phyloP scores from a whole-genome alignment of 1,140 invertebrate species.

The Tenebrio molitor region DNA sequence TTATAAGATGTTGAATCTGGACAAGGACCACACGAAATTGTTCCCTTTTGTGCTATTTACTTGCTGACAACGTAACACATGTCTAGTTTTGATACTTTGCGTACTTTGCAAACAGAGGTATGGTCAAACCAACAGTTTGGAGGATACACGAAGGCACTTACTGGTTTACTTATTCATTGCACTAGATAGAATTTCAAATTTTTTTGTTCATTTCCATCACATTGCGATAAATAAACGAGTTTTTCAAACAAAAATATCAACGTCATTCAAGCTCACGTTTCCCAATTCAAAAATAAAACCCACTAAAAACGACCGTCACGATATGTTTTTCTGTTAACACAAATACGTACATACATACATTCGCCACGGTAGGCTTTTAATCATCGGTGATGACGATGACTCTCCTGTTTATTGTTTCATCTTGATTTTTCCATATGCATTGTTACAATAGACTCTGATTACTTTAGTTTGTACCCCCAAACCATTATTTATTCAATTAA shows the following conservation, averaged over 20 bases:
- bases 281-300: no score
- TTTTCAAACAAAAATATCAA: no score
- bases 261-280: no score
- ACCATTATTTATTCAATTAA: constrained; percentile 27
- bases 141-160: no score
- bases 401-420: background rate
- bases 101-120: constrained; percentile 1
- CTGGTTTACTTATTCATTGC: background rate
- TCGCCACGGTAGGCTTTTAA: background rate
- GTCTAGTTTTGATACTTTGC: background rate
- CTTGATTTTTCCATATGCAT: background rate
- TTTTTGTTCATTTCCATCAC: no score
- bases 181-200: constrained; percentile 2
- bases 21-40: constrained; percentile 1
- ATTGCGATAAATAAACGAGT: no score
- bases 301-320: no score
- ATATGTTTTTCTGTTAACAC: no score
- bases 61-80: no score
- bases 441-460: constrained; percentile 15
- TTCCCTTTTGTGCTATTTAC: background rate
- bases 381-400: constrained; percentile 8
- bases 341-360: constrained; percentile 1
- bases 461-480: background rate
- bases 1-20: constrained; percentile 15
- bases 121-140: background rate